Base-by-base conservation (phyloP, 1,140 invertebrate species). In the Drosophila erecta region DNA sequence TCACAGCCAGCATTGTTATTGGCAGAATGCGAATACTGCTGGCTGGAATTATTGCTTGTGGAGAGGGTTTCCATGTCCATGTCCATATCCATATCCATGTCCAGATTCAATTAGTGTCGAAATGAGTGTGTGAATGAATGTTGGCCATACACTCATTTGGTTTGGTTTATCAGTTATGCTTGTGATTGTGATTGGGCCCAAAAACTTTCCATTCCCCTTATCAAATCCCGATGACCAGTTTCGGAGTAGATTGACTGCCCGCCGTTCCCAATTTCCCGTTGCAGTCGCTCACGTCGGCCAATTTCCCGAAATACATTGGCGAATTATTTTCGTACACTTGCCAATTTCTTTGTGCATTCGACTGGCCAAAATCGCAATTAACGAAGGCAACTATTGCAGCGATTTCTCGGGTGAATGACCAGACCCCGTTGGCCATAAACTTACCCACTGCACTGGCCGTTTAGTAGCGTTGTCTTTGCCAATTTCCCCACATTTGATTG, bases 341-440 rank as follows among this genome's bases (percentile, higher is more conserved):
- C 61, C 83, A 87, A 86, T 87, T 87, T 79, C 79, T 79, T 81
- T 87, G 81, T 87, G 81, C 83, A 81, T 81, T 87, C 75, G 81
- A 64, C 55, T 80, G 74, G 69, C 73, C 81, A 84, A 85, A 84
- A 84, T 62, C 66, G 60, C 83, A 87, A 87, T 87, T 87, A 79
- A 87, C 67, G 40, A 62, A 62, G 69, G 75, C 76, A 69, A 74
- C 49, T 69, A 79, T 75, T 80, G 71, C 65, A 51, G 59, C 56
- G 71, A 76, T 75, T 76, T 76, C 65, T 71, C 67, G 67, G 67
- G 67, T 71, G 67, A 71, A 71, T 27, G 72, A 74, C 73, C 72
- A 56, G 71, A 73, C 72, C 35, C 72, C 35, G 47, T 14, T 69
- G 50, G 51, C 67, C 66, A 70, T 70, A 55, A 71, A 71, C 49